Evolutionary conservation across 2,113 vertebrate genomes (phyloP), one percentile per base, ranked within the genome.

Genomic region (Alces alces): DNA sequence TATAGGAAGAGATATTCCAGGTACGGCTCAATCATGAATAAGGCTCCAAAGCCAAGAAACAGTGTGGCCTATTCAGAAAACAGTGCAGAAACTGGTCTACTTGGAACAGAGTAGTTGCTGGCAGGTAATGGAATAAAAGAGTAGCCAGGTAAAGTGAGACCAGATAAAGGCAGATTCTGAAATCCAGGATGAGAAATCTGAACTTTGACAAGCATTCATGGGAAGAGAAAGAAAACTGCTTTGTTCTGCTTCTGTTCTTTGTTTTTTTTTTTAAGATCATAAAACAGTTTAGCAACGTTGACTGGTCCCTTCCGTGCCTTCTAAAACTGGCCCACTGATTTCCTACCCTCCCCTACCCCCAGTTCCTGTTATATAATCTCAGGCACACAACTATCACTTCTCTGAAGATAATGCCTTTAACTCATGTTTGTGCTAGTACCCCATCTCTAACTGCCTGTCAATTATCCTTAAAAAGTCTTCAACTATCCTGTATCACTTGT

Each of bases 161-260:
- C 45, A 89, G 82, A 95, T 28, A 50, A 28, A 97, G 45, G 33
- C 85, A 58, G 61, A 39, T 82, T 96, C 91, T 97, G 97, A 97
- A 96, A 96, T 52, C 60, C 86, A 93, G 45, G 76, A 89, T 88
- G 86, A 96, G 95, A 96, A 98, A 98, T 97, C 95, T 93, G 95
- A 98, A 97, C 97, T 95, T 64, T 92, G 57, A 95, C 83, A 79
- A 97, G 93, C 30, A 86, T 30, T 95, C 60, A 91, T 25, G 12
- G 5, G 28, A 80, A 95, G 33, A 23, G 21, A 89, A 97, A 88
- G 64, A 94, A 97, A 95, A 95, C 55, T 78, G 88, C 50, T 96
- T 96, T 95, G 88, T 96, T 93, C 11, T 82, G 55, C 47, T 95
- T 87, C 84, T 7, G 45, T 21, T 70, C 85, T 91, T 25, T 39